Conservation (phyloP, 1,140 invertebrate genomes). For the Mamestra configurata region DNA sequence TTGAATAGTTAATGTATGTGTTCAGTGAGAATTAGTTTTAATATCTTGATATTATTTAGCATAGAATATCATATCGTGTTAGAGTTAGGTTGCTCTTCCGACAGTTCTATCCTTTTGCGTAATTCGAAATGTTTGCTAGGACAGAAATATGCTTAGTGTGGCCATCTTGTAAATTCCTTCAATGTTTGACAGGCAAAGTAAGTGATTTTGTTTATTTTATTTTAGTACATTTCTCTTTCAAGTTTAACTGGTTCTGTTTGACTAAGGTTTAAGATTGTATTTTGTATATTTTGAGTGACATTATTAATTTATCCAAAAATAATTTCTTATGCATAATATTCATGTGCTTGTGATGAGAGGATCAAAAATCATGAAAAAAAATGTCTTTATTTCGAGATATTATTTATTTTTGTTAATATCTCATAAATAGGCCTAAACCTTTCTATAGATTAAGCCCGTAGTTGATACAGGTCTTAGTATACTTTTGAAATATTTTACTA, state of each 20-base stretch:
- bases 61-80: slow-evolving; percentile 58
- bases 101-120: slow-evolving; percentile 26
- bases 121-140: slow-evolving; percentile 44
- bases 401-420: slow-evolving; percentile 27
- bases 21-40: slow-evolving; percentile 74
- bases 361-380: background rate
- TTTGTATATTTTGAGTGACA: slow-evolving; percentile 10
- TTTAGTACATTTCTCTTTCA: background rate
- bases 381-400: slow-evolving; percentile 7
- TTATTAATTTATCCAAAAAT: background rate
- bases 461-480: slow-evolving; percentile 80
- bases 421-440: slow-evolving; percentile 81
- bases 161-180: background rate
- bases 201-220: background rate
- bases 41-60: slow-evolving; percentile 70
- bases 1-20: slow-evolving; percentile 65
- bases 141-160: background rate
- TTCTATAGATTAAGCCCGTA: slow-evolving; percentile 82
- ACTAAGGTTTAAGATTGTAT: slow-evolving; percentile 12
- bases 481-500: slow-evolving; percentile 73
- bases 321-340: background rate
- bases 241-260: background rate
- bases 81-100: slow-evolving; percentile 62
- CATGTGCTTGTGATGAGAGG: background rate
- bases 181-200: slow-evolving; percentile 6